Base-by-base conservation (phyloP, 2,113 vertebrate genomes). In the Heliornis fulica region DNA sequence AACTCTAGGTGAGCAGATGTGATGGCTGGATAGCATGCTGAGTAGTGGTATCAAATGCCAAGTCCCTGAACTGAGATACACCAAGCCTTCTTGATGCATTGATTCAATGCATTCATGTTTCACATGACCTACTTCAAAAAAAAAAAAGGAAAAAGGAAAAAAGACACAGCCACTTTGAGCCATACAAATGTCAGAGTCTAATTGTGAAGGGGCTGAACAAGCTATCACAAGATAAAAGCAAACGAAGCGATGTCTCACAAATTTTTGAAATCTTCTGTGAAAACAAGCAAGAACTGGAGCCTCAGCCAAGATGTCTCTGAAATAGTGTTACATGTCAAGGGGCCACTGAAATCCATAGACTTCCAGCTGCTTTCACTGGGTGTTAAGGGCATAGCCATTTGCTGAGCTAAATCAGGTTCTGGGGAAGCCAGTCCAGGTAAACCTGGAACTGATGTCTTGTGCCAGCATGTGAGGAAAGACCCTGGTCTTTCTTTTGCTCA, bases 201-300 rank as follows among this genome's bases (percentile, higher is more conserved):
- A 82, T 82, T 85, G 74, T 83, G 85, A 94, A 87, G 50, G 22
- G 66, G 38, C 29, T 93, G 81, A 96, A 84, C 70, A 76, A 85
- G 82, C 81, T 87, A 79, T 82, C 80, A 16, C 45, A 87, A 93
- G 87, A 93, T 96, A 76, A 96, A 97, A 97, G 94, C 90, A 92
- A 93, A 65, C 53, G 63, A 88, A 97, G 72, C 0, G 15, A 69
- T 90, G 71, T 83, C 63, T 80, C 75, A 64, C 69, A 86, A 29
- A 71, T 80, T 87, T 54, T 88, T 76, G 78, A 95, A 95, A 76
- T 70, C 85, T 83, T 28, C 74, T 64, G 34, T 94, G 78, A 90
- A 95, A 90, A 96, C 79, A 88, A 85, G 64, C 31, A 59, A 70
- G 85, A 94, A 32, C n/a, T 60, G 63, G 71, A 92, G 50, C 40